Base-by-base conservation (phyloP, 2,888 invertebrate genomes). In the Cerastis leucographa region DNA sequence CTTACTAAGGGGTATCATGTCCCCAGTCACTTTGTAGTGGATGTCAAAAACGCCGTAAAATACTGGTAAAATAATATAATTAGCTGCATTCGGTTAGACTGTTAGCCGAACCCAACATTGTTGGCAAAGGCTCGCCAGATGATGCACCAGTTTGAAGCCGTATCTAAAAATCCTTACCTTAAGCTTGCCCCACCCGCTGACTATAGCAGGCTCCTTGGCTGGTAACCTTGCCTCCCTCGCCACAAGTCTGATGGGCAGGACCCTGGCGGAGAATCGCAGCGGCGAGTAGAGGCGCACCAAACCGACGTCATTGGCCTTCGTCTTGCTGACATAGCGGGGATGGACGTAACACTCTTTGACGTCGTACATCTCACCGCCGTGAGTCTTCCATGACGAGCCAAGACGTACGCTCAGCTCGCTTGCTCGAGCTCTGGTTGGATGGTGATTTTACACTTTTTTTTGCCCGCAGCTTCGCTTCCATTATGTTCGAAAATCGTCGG, bases 331-430 rank as follows among this genome's bases (percentile, higher is more conserved):
- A 91, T 97, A 97, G 4, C 93, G 91, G 0, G 96, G 95, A 84
- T 97, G 97, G 1, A 95, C 94, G 84, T 91, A 93, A 81, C 94
- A 91, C 69, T 93, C 93, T 74, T 92, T 93, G 0, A 97, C 97
- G 82, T 94, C 94, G 46, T 96, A 96, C 92, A 97, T 95, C 85
- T 96, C 95, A 0, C 97, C 97, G 0, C 97, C 97, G 77, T 94
- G 93, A 0, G 96, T 95, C 89, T 95, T 95, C 93, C 95, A 95
- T 0, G 96, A 96, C 0, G 97, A 97, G 2, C 97, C 97, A 0
- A 97, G 95, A 0, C 97, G 94, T 0, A 97, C 94, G 82, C 94
- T 95, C 59, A 96, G 86, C 67, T 96, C 96, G 42, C 84, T 93
- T 0, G 95, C 92, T 40, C 90, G 90, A 0, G 94, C 92, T 85